Evolutionary conservation across 2,888 invertebrate genomes (phyloP).

Genomic region (Synanthedon vespiformis): DNA sequence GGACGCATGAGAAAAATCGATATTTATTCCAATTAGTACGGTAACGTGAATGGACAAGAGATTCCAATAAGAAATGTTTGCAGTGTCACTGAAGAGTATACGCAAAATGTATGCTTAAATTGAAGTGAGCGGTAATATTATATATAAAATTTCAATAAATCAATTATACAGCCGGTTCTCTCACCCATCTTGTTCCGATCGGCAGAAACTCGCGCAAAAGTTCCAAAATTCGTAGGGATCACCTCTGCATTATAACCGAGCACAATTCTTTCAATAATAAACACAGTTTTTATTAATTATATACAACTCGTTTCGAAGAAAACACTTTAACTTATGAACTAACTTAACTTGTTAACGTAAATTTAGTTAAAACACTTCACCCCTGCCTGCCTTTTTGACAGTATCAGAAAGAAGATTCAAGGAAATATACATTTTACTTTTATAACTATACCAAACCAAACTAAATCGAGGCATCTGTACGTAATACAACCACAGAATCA

Average conservation of each 20-base stretch:
- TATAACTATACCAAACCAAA: no score
- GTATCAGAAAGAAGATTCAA: no score
- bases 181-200: slow-evolving; percentile 51
- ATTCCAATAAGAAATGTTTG: slow-evolving; percentile 19
- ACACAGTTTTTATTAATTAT: slow-evolving; percentile 16
- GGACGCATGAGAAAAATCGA: slow-evolving; percentile 55
- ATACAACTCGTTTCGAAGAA: not conserved
- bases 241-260: slow-evolving; percentile 38
- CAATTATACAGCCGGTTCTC: slow-evolving; percentile 35
- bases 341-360: no score
- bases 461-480: no score
- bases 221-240: slow-evolving; percentile 21
- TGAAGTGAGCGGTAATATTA: no score
- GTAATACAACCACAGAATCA: no score
- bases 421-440: no score
- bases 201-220: slow-evolving; percentile 11
- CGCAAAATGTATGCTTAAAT: no score
- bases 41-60: slow-evolving; percentile 8
- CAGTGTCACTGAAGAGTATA: not conserved
- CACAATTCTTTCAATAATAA: slow-evolving; percentile 14
- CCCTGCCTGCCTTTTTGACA: no score
- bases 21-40: slow-evolving; percentile 41
- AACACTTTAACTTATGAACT: no score
- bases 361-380: no score
- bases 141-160: not conserved